Evolutionary conservation across 2,888 invertebrate genomes (phyloP), one percentile per base, ranked within the genome.

Genomic region (Dicyrtomina minuta): DNA sequence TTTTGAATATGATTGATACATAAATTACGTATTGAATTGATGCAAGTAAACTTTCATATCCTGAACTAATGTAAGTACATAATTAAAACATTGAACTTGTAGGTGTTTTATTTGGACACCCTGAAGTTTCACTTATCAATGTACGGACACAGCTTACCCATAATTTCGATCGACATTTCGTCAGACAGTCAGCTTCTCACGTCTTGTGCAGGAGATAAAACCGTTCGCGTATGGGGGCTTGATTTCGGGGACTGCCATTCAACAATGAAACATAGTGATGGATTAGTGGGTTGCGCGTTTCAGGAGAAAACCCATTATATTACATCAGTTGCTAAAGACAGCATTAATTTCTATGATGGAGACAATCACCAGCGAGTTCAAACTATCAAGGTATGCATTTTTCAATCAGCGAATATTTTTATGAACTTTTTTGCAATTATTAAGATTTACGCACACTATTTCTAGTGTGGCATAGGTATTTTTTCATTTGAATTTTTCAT

Each of bases 231-330:
- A 73, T 99, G 98, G 98, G 98, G 98, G 43, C 86, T 98, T 83
- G 96, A 98, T 83, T 98, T 96, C 82, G 98, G 98, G n/a, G 96
- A 99, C 82, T 97, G 96, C 79, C 97, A 96, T 83, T 89, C 88
- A 79, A 96, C 96, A 0, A 86, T 98, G 77, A 94, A 96, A 0
- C 98, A 99, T 82, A 95, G 97, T 79, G 96, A 96, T 82, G 92
- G 96, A 0, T 89, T 99, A 12, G 95, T 93, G 70, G 88, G 90
- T 41, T 81, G 98, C 41, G 88, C 90, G 79, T 99, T 99, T 81
- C 88, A 96, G 22, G 91, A 93, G 0, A 88, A 87, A 77, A 96
- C 95, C 3, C 97, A 97, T 82, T 88, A 94, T 81, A 90, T 98
- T 81, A 97, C 98, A 82, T 91, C 94, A 0, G 89, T 90, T 24